Conservation (phyloP, 2,797 vertebrate species). For the Crenuchus spilurus region DNA sequence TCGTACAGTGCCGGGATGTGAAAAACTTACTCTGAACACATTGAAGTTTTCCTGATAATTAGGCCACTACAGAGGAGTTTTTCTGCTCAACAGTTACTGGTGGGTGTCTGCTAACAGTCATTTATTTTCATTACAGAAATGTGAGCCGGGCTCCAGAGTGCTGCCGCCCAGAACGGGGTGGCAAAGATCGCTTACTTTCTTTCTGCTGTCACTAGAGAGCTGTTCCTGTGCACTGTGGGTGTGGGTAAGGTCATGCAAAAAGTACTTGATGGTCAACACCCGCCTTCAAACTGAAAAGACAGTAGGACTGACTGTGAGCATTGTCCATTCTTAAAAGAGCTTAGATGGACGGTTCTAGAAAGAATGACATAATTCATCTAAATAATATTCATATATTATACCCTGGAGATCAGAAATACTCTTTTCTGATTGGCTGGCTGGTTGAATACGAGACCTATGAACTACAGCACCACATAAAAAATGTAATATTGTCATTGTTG, state of each 20-base stretch:
- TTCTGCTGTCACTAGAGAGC: not conserved
- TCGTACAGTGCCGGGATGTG: not conserved
- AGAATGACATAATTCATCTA: too few species aligned
- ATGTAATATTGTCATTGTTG: too few species aligned
- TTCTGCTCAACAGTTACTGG: not conserved
- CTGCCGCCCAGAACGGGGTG: not conserved
- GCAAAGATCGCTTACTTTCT: not conserved
- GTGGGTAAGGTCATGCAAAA: not conserved
- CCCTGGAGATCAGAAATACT: too few species aligned
- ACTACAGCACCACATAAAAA: too few species aligned
- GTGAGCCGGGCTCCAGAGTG: not conserved
- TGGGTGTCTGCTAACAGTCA: not conserved
- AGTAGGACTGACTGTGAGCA: not conserved
- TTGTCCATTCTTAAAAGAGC: too few species aligned
- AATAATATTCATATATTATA: too few species aligned
- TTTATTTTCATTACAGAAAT: slow-evolving; percentile 8
- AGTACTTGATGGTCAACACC: not conserved
- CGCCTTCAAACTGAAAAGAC: not conserved
- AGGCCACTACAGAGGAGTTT: not conserved
- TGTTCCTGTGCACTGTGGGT: not conserved
- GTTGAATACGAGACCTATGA: too few species aligned
- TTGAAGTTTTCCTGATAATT: not conserved
- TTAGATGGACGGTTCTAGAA: too few species aligned
- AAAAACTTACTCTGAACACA: not conserved
- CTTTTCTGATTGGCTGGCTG: too few species aligned